phyloP scores from a whole-genome alignment of 2,797 vertebrate species.

The Danio albolineatus region DNA sequence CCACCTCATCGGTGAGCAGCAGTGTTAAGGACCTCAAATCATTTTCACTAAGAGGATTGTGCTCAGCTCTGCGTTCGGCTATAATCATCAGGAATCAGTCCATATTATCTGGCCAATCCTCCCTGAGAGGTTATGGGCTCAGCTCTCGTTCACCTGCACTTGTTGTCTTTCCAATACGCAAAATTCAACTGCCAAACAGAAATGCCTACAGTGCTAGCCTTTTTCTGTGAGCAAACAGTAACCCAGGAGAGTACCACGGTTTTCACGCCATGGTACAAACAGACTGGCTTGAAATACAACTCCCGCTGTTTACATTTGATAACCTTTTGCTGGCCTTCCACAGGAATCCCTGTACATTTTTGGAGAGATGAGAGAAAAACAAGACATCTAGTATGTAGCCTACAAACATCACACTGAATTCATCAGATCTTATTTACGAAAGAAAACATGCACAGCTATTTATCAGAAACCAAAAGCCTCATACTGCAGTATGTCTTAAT shows the following conservation, averaged over 20 bases:
- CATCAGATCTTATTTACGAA: constrained; percentile 15
- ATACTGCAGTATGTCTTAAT: constrained; percentile 45
- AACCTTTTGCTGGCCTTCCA: constrained; percentile 67
- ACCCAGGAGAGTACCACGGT: constrained; percentile 62
- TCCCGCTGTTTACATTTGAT: constrained; percentile 72
- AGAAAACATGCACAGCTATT: not conserved
- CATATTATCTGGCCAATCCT: constrained; percentile 56
- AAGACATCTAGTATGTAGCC: constrained; percentile 10
- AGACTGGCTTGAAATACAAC: constrained; percentile 76
- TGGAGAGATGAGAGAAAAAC: not conserved
- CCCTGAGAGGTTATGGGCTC: constrained; percentile 54
- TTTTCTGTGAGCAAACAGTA: constrained; percentile 55
- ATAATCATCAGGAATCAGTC: constrained; percentile 62
- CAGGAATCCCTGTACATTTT: constrained; percentile 64
- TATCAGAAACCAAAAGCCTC: constrained; percentile 11
- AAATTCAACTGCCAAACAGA: constrained; percentile 7
- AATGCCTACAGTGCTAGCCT: constrained; percentile 16
- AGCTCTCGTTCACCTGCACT: constrained; percentile 52
- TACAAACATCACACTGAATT: not conserved
- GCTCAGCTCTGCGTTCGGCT: constrained; percentile 64
- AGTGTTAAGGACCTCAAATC: constrained; percentile 72
- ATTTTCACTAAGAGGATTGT: constrained; percentile 69
- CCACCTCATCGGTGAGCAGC: constrained; percentile 68
- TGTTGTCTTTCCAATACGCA: not conserved
- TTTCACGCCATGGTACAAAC: constrained; percentile 81